Base-by-base conservation (phyloP, 1,140 invertebrate genomes). In the Harpegnathos saltator region DNA sequence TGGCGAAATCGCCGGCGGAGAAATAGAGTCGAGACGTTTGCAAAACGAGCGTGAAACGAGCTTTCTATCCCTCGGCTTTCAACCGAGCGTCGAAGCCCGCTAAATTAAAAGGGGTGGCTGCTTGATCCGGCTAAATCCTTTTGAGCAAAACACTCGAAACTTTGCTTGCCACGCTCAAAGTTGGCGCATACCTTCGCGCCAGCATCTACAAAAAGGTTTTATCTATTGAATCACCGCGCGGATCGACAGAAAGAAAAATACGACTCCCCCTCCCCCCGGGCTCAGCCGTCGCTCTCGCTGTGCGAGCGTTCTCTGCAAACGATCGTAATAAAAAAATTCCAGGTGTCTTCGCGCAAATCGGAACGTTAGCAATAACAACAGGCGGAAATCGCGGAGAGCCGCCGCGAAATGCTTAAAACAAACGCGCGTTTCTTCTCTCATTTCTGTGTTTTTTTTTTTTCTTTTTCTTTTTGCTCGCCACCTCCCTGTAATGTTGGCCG, bases 111-210 rank as follows among this genome's bases (percentile, higher is more conserved):
- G 81, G 81, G 81, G 71, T 59, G 72, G 73, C 68, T 71, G 83
- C 74, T 68, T 74, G 63, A 85, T 87, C 86, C 86, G 66, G 62
- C 85, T 65, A 90, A 89, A 90, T 89, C 87, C 86, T 89, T 86
- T 86, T 68, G 81, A 84, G 80, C 63, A 84, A 89, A 90, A 88
- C 82, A 86, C 86, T 88, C 65, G 88, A 90, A 86, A 88, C 84
- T 90, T 82, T 54, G 84, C 83, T 81, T 65, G 56, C 59, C 68
- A 69, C 65, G 54, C 52, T 80, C 66, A 52, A 86, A 86, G 75
- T 85, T 85, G 69, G 66, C 75, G 84, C 62, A 80, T 73, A 63
- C 83, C 77, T 85, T 73, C 69, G 61, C 48, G 74, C 44, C 68
- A 73, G 72, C 56, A 72, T 73, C 29, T 44, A 56, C 82, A 72